phyloP scores from a whole-genome alignment of 2,888 invertebrate species.

The Apotomis capreana region DNA sequence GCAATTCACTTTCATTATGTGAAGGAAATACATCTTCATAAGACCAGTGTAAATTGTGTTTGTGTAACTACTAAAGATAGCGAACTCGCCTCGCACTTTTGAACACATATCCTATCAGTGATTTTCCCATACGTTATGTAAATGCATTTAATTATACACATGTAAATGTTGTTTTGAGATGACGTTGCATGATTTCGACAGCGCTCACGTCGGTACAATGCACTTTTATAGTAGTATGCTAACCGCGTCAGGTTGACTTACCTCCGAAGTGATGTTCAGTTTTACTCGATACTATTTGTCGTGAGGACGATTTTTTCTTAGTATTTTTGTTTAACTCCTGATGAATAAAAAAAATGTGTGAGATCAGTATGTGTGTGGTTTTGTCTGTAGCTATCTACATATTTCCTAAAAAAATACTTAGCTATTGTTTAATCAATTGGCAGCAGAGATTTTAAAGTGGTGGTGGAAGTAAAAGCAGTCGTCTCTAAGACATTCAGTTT shows the following conservation, averaged over 20 bases:
- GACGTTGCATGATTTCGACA: conserved; percentile 54
- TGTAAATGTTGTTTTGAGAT: conserved; percentile 53
- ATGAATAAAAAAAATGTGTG: too few species aligned
- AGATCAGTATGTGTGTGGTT: too few species aligned
- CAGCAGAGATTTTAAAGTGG: too few species aligned
- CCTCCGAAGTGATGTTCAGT: conserved; percentile 57
- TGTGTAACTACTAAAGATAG: neutral
- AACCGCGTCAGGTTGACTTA: conserved; percentile 61
- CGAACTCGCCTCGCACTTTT: conserved; percentile 21
- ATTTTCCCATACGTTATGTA: conserved; percentile 39
- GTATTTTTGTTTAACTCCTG: neutral
- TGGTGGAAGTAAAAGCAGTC: too few species aligned
- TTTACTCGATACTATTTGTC: conserved; percentile 1
- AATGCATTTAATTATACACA: conserved; percentile 33
- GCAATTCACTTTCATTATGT: conserved; percentile 14
- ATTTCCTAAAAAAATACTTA: too few species aligned
- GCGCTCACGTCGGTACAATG: conserved; percentile 65
- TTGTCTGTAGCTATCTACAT: too few species aligned
- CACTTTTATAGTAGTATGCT: conserved; percentile 73
- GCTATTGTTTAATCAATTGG: too few species aligned
- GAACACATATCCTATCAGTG: conserved; percentile 23
- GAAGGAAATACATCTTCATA: conserved; percentile 27
- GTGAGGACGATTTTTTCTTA: too few species aligned
- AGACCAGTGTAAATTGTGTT: neutral
- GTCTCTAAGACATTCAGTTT: too few species aligned